Conservation (phyloP, 2,888 invertebrate genomes). For the Zygaena filipendulae region DNA sequence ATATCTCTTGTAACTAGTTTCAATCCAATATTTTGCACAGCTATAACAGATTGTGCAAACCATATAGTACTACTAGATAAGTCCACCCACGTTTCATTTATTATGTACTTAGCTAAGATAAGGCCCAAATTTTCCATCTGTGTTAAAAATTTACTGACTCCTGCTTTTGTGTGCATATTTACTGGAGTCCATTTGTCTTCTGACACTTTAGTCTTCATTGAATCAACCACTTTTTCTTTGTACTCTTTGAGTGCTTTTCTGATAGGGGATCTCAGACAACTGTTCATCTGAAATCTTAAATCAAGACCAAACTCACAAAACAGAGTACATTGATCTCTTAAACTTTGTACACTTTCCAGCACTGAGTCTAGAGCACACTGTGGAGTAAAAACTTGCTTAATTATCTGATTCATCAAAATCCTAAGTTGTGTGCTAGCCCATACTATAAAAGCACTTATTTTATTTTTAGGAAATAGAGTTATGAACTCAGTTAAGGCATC, state of each 20-base stretch:
- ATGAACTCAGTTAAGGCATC: constrained; percentile 72
- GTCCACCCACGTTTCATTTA: constrained; percentile 74
- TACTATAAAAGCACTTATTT: constrained; percentile 77
- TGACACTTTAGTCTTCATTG: constrained; percentile 77
- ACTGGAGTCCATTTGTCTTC: constrained; percentile 91
- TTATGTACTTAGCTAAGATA: constrained; percentile 73
- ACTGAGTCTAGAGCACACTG: constrained; percentile 87
- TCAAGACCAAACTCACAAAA: constrained; percentile 84
- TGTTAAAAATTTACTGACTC: constrained; percentile 73
- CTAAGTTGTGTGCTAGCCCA: constrained; percentile 91
- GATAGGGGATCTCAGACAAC: constrained; percentile 81
- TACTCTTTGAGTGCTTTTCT: constrained; percentile 81
- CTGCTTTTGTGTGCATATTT: constrained; percentile 80
- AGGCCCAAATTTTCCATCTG: constrained; percentile 79
- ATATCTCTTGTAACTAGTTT: constrained; percentile 80
- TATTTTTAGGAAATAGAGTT: constrained; percentile 82
- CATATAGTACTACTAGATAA: constrained; percentile 83
- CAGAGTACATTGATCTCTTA: constrained; percentile 75
- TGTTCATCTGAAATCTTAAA: constrained; percentile 90
- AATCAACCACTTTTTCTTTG: constrained; percentile 84
- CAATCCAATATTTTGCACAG: constrained; percentile 80
- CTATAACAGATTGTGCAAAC: constrained; percentile 80
- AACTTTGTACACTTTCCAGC: constrained; percentile 86
- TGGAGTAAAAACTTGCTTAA: constrained; percentile 90
- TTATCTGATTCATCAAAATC: constrained; percentile 81